phyloP scores from a whole-genome alignment of 2,113 vertebrate genomes.

The Felis chaus region DNA sequence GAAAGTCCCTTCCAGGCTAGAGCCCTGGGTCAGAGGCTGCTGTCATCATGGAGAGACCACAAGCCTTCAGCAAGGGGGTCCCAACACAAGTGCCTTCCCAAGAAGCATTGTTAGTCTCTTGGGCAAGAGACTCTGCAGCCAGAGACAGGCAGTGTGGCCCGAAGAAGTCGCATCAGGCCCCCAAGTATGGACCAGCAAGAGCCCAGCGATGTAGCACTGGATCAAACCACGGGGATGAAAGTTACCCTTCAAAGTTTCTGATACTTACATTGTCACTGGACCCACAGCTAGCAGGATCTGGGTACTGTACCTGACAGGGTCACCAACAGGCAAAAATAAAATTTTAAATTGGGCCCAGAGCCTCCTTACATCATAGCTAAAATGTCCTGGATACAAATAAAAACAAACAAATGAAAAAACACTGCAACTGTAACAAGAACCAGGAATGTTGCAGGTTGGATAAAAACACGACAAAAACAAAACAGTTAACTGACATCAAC shows the following conservation, averaged over 20 bases:
- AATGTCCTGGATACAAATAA: not conserved
- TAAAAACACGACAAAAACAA: not conserved
- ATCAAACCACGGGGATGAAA: not conserved
- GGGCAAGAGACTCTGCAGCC: not conserved
- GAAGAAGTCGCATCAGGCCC: not conserved
- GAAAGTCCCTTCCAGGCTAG: accelerated
- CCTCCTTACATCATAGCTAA: not conserved
- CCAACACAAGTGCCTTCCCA: accelerated
- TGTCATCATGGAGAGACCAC: accelerated
- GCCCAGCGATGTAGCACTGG: accelerated
- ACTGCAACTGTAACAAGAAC: not conserved
- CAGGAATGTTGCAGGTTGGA: not conserved
- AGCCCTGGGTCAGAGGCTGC: not conserved
- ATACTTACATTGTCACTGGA: not conserved
- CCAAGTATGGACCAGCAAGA: not conserved
- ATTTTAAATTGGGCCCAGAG: not conserved
- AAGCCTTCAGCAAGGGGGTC: accelerated
- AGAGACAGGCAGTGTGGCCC: accelerated
- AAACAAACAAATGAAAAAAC: not conserved
- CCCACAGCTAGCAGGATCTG: not conserved
- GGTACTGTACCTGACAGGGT: not conserved
- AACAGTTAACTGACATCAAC: too few species aligned
- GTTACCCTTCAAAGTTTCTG: not conserved
- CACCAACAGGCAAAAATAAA: not conserved
- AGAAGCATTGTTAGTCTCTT: accelerated